Base-by-base conservation (phyloP, 2,113 vertebrate species). In the Cephalopterus ornatus region DNA sequence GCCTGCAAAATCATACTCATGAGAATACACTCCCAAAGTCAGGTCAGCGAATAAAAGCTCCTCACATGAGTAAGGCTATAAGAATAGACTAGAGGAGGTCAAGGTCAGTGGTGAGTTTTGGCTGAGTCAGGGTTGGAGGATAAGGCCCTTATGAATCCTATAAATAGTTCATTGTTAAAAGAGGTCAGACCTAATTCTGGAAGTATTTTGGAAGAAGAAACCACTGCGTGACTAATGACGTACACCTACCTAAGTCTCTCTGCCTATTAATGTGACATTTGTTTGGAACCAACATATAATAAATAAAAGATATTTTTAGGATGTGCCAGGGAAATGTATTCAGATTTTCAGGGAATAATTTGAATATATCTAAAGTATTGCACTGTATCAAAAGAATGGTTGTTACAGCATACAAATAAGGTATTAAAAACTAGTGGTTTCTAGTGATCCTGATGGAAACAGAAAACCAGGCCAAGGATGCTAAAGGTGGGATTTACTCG, bases 131-230 rank as follows among this genome's bases (percentile, higher is more conserved):
- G 85, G 68, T 70, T 93, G 90, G 72, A 96, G 92, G 90, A 96
- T 90, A 96, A 95, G 83, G 85, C 61, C 79, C 76, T 86, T 96
- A 88, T 68, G 76, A 88, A 93, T 92, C 83, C 95, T 96, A 96
- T 96, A 97, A 96, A 97, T 94, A 96, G 93, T 15, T 92, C 83
- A 91, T 97, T 95, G 96, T 96, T 92, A 58, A 71, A 93, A 92
- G 96, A 88, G 56, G 85, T 81, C 92, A 93, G 61, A 89, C 55
- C 61, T 83, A 95, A 95, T 89, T 95, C 88, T 96, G 83, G 56
- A 91, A 92, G 65, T 84, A 95, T 96, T 93, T 96, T 93, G 85
- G 93, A 86, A 93, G 92, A 93, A 93, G 88, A 90, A 96, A 84
- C 47, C 39, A 33, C 62, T 62, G 93, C 5, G 0, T 87, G 95